Evolutionary conservation across 1,140 invertebrate genomes (phyloP), one percentile per base, ranked within the genome.

Genomic region (Theocolax elegans): DNA sequence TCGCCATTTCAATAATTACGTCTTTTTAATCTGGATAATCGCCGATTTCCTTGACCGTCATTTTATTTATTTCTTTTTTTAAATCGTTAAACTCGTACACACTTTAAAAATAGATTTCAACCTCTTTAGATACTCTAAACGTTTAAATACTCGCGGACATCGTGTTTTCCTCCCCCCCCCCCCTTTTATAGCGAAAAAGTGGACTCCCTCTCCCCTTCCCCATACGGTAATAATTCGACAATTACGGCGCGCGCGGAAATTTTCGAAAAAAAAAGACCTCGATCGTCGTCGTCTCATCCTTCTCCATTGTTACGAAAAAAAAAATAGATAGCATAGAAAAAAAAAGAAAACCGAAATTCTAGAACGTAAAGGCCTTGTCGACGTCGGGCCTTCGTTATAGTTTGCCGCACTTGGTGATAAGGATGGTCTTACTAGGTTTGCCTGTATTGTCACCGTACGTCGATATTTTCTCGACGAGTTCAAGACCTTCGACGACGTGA

Each of bases 391-490:
- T 62, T 73, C 72, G 81, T 86, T 89, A 88, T 82, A 92, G 89
- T 81, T 92, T 91, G 67, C 92, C 93, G 81, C 92, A 95, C 82
- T 90, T 91, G 17, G 90, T 87, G 76, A 95, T 93, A 69, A 91
- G 80, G 77, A 93, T 91, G 76, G 88, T 90, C 83, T 91, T 91
- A 35, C 89, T 91, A 23, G 93, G 92, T 80, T 93, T 93, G 42
- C 93, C 93, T 44, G 90, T 89, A 60, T 90, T 89, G 81, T 94
- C 92, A 60, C 92, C 92, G 71, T 88, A 91, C 65, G 91, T 90
- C 51, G 92, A 92, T 73, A 95, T 92, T 77, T 91, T 92, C 77
- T 94, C 93, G 25, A 94, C 90, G 38, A 94, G 83, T 76, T 94
- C 93, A 31, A 95, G 86, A 1, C 93, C 93, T 76, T 94, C 92